phyloP scores from a whole-genome alignment of 2,113 vertebrate genomes.

The Perognathus longimembris region DNA sequence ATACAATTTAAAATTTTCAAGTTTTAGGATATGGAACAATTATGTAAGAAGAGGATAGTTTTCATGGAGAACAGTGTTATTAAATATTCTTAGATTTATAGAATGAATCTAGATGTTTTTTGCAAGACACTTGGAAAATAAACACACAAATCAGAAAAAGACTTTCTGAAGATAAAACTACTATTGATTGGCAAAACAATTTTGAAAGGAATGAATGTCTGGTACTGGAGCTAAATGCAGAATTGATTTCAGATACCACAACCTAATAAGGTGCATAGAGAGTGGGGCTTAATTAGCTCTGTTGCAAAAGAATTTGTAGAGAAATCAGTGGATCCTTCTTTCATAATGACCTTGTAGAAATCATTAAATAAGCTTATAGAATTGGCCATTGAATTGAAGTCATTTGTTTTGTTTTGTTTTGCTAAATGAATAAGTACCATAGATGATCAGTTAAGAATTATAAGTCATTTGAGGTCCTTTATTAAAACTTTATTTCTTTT shows the following conservation, averaged over 20 bases:
- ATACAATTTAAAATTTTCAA: conserved; percentile 36
- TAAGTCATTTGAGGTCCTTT: background rate
- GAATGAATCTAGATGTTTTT: conserved; percentile 12
- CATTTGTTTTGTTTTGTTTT: conserved; percentile 34
- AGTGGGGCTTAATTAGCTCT: background rate
- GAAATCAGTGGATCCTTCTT: conserved; percentile 42
- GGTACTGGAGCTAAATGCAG: conserved; percentile 6
- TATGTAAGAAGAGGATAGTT: background rate
- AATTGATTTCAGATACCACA: background rate
- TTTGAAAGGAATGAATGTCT: background rate
- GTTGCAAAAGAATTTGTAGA: background rate
- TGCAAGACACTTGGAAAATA: conserved; percentile 20
- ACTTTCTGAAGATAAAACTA: conserved; percentile 35
- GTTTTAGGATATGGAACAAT: conserved; percentile 11
- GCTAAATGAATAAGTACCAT: background rate
- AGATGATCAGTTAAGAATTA: background rate
- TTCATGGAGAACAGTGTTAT: background rate
- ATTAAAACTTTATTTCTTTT: background rate
- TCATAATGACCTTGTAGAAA: background rate
- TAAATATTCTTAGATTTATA: conserved; percentile 48
- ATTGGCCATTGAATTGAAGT: background rate
- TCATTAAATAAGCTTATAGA: conserved; percentile 4
- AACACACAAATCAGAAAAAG: conserved; percentile 26
- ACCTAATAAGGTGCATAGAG: background rate
- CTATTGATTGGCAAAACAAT: conserved; percentile 15